Percentiles rank a stretch among this genome's conserved stretches.
These are phyloP conservation scores for Eledona agricola DNA, from an alignment of 2,888 invertebrate species.

Conservation along the genomic window DNA sequence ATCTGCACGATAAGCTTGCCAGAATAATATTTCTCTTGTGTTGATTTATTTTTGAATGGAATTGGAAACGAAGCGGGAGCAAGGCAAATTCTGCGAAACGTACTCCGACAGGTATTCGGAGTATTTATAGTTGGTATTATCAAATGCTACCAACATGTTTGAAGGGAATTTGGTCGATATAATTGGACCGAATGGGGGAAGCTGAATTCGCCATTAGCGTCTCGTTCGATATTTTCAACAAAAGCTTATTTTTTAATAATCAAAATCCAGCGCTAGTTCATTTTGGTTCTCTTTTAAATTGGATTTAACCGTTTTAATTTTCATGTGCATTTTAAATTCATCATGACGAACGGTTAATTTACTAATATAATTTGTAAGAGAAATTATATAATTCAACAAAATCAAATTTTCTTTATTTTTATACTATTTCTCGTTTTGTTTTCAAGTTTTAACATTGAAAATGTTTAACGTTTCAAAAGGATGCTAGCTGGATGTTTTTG, in stretches of 20 bases:
- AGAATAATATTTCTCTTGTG: not conserved
- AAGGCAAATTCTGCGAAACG: slow-evolving; percentile 15
- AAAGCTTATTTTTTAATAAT: slow-evolving; percentile 10
- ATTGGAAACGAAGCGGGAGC: slow-evolving; percentile 3
- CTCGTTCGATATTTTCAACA: slow-evolving; percentile 5
- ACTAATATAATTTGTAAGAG: no score
- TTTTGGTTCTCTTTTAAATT: slow-evolving; percentile 9
- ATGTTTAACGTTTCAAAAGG: no score
- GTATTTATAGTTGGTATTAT: slow-evolving; percentile 28
- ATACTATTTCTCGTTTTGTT: no score
- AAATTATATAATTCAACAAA: no score
- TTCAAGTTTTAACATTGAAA: no score
- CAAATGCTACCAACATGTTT: slow-evolving; percentile 21
- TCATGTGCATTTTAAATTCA: no score
- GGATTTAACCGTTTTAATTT: no score
- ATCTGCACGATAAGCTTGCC: no score
- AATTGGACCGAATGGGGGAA: slow-evolving; percentile 11
- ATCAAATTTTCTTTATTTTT: no score
- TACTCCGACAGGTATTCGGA: slow-evolving; percentile 19
- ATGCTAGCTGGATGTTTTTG: no score
- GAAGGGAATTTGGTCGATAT: slow-evolving; percentile 24
- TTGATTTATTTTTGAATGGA: slow-evolving; percentile 6
- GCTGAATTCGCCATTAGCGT: slow-evolving; percentile 12
- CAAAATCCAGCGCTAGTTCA: slow-evolving; percentile 5
- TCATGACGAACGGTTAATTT: no score